Conservation (phyloP, 2,113 vertebrate species). For the Chloebia gouldiae region DNA sequence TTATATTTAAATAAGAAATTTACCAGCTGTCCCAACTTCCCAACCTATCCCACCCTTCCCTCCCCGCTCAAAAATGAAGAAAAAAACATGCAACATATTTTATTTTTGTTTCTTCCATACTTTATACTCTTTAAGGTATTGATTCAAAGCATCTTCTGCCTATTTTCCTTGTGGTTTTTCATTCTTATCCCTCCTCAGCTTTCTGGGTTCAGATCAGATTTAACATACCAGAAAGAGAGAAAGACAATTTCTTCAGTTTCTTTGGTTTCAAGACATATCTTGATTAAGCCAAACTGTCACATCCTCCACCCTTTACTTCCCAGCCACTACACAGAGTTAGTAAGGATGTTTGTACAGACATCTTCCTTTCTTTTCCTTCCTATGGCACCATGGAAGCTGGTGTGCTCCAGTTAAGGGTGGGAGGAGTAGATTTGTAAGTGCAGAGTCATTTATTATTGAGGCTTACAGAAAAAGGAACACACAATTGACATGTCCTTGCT, state of each 20-base stretch:
- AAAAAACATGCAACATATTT: neutral
- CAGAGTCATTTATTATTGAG: neutral
- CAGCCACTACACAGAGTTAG: neutral
- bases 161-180: neutral
- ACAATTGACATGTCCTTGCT: neutral
- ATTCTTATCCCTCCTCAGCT: neutral
- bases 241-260: neutral
- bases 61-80: rapidly evolving
- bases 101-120: neutral
- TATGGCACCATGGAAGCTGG: neutral
- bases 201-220: neutral
- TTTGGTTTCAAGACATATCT: neutral
- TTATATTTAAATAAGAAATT: neutral
- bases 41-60: too few relatives aligned
- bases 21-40: neutral
- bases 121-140: neutral
- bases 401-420: neutral
- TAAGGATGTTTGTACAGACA: neutral
- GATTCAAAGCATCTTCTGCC: neutral
- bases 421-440: neutral
- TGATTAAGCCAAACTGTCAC: neutral
- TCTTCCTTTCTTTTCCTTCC: neutral
- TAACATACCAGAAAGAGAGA: neutral
- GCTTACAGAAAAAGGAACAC: neutral
- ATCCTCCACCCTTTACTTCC: neutral